Evolutionary conservation across 2,888 invertebrate species (phyloP).

Genomic region (Lithodes maja): DNA sequence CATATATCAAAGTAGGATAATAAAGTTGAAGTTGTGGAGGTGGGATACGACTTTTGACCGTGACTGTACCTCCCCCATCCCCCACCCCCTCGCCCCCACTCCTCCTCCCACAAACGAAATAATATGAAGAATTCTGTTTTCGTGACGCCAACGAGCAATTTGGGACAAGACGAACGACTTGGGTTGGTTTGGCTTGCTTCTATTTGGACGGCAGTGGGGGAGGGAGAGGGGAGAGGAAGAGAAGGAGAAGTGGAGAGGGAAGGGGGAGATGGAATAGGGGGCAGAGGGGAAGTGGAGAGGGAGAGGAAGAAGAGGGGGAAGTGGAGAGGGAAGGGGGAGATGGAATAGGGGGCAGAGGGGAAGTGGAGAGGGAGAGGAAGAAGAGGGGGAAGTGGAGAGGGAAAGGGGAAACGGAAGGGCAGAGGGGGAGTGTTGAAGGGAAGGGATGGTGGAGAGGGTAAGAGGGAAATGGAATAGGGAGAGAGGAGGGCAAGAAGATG

Average conservation of each 20-base stretch:
- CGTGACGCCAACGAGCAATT: constrained; percentile 20
- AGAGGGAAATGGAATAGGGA: too few species aligned
- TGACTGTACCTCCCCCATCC: not conserved
- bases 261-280: too few species aligned
- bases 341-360: too few species aligned
- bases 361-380: too few species aligned
- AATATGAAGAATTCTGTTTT: constrained; percentile 9
- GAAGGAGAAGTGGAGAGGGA: too few species aligned
- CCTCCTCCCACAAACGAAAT: not conserved
- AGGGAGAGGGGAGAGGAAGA: not conserved
- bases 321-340: too few species aligned
- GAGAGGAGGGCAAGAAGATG: too few species aligned
- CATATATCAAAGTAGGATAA: too few species aligned
- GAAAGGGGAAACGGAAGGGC: not conserved
- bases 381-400: too few species aligned
- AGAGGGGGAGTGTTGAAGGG: not conserved
- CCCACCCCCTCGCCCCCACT: not conserved
- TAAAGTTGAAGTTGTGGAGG: too few species aligned
- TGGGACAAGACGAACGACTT: constrained; percentile 20
- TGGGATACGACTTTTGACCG: not conserved
- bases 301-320: too few species aligned
- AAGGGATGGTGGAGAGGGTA: not conserved
- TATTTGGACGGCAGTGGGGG: not conserved
- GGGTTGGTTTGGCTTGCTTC: not conserved
- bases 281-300: too few species aligned